Conservation (phyloP, 2,113 vertebrate species). For the Crotalus horridus region DNA sequence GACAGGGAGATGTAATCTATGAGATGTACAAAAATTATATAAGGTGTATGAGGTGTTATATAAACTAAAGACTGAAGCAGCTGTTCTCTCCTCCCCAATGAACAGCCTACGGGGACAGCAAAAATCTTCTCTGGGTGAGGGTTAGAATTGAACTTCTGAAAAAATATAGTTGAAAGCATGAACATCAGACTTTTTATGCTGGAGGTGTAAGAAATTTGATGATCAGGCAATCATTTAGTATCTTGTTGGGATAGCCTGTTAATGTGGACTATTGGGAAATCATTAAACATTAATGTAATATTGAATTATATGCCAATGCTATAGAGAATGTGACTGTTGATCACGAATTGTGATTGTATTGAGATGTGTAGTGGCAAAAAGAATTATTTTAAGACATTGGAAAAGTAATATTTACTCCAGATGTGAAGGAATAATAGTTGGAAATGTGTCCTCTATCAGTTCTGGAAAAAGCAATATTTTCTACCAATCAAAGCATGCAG, state of each 20-base stretch:
- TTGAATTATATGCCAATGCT: neutral
- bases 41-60: neutral
- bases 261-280: neutral
- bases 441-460: neutral
- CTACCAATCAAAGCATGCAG: neutral
- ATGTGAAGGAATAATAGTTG: neutral
- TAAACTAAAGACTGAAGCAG: neutral
- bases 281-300: neutral
- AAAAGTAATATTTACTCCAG: neutral
- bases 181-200: neutral
- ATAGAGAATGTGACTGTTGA: neutral
- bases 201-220: neutral
- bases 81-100: neutral
- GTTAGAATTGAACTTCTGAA: neutral
- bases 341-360: neutral
- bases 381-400: neutral
- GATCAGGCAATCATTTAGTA: neutral
- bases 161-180: neutral
- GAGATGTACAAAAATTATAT: neutral
- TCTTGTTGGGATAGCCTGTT: neutral
- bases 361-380: neutral
- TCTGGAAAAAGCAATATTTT: neutral
- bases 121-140: neutral
- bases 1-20: neutral
- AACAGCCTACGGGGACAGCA: neutral